Base-by-base conservation (phyloP, 1,140 invertebrate genomes). In the Homalodisca vitripennis region DNA sequence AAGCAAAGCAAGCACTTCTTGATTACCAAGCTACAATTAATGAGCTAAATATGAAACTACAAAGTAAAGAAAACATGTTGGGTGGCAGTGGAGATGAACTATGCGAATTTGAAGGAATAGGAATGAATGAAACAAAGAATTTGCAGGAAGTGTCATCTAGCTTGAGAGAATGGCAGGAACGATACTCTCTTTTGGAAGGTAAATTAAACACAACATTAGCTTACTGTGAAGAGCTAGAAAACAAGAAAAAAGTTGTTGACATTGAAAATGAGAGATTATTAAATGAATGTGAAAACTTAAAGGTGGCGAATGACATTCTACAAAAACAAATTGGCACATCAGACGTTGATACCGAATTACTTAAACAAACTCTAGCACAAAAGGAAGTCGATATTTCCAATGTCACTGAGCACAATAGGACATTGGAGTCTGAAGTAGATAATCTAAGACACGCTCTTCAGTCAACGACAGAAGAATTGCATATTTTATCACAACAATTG, bases 91-190 rank as follows among this genome's bases (percentile, higher is more conserved):
- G 6, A 60, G 29, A 64, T 12, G 29, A 55, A 22, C 20, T 22
- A 2, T 3, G 2, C 34, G 60, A 63, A 34, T 47, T 66, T 22
- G 34, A 78, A 2, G 78, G n/a, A n/a, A n/a, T n/a, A n/a, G n/a
- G n/a, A n/a, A n/a, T n/a, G n/a, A n/a, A 74, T 55, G 70, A 48
- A 27, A 73, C 80, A 51, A 74, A 76, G 24, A 27, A 78, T 3
- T 70, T 80, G 0, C 71, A 75, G 6, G 78, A 81, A 22, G 22
- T 80, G 0, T 71, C 74, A 17, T 32, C 29, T 0, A 53, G 68
- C 22, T 0, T 68, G 70, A 2, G 76, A 79, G 65, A 75, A 75
- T 26, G 73, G 78, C 47, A 75, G 46, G 10, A 17, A 12, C 41
- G 41, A 22, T 69, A 64, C 64, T 41, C 20, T 26, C 34, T 34